Base-by-base conservation (phyloP, 2,888 invertebrate genomes). In the Dolichomitus sp. region DNA sequence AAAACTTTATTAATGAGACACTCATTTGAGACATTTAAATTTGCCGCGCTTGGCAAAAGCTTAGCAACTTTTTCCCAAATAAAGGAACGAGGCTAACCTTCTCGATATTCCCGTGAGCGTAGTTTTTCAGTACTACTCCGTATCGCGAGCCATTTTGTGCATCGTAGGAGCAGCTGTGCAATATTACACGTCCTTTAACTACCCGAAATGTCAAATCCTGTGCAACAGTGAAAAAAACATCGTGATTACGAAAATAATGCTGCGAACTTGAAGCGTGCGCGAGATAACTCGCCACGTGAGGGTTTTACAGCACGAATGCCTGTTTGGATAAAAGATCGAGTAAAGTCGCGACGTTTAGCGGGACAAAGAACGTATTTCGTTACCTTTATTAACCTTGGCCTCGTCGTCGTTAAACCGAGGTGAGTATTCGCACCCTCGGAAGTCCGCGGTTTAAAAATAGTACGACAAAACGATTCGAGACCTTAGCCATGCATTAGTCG, bases 371-470 rank as follows among this genome's bases (percentile, higher is more conserved):
- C 63, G 61, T 78, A 80, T 81, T 87, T 89, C 88, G 85, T 88
- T 89, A 89, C 87, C 90, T 90, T 90, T 91, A 90, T 90, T 92
- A 92, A 91, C 92, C 92, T 93, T 93, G 92, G 92, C 90, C 88
- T 85, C 90, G 70, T 89, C 90, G 90, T 91, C 90, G 87, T 87
- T 88, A 85, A 73, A 88, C 76, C 65, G 85, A 86, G 83, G 91
- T 90, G 87, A 92, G 90, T 90, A 89, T 90, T 84, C 81, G 33
- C 89, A 88, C 87, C 86, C 85, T 88, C 87, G 83, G 87, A 88
- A 84, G 85, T 85, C 74, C 19, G 59, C 73, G 65, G 78, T 88
- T 91, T 93, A 92, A 89, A 92, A 93, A 93, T 93, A 93, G 90
- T 87, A 76, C 66, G n/a, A 77, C 69, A 42, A 42, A 14, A 23